phyloP scores from a whole-genome alignment of 2,888 invertebrate genomes.

The Apotomis betuletana region DNA sequence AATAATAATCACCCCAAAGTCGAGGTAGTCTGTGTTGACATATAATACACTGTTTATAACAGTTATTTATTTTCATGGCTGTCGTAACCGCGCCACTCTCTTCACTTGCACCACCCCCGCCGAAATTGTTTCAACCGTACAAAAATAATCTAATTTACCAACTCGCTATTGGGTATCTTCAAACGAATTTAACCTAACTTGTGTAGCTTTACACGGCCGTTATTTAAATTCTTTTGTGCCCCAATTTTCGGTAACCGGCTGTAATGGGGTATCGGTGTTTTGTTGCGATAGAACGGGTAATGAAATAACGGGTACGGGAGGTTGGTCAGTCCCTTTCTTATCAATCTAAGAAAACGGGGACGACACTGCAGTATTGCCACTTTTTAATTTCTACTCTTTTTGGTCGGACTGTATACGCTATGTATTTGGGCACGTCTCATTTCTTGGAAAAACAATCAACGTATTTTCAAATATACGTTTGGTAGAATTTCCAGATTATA shows the following conservation, averaged over 20 bases:
- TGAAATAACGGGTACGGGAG: background rate
- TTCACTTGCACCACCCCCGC: background rate
- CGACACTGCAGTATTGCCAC: too few species aligned
- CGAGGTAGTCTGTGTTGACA: too few species aligned
- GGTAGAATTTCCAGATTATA: too few species aligned
- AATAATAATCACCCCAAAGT: too few species aligned
- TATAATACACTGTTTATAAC: too few species aligned
- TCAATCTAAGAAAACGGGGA: too few species aligned
- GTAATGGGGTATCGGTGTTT: constrained; percentile 30
- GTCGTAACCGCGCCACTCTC: background rate
- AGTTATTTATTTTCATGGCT: too few species aligned
- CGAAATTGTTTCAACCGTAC: constrained; percentile 37
- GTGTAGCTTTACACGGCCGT: constrained; percentile 28
- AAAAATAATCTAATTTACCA: constrained; percentile 41
- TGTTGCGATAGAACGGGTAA: constrained; percentile 1
- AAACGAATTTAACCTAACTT: constrained; percentile 39
- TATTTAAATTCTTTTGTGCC: constrained; percentile 35
- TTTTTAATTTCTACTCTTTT: too few species aligned
- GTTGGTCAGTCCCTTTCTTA: background rate
- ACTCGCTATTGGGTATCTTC: constrained; percentile 38
- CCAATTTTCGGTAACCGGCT: constrained; percentile 32
- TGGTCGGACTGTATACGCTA: too few species aligned
- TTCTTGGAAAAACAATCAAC: too few species aligned
- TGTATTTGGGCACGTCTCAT: too few species aligned
- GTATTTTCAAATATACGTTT: too few species aligned